Percentiles rank a stretch among this genome's conserved stretches.
These are phyloP conservation scores for Holothuria leucospilota DNA, from an alignment of 53 echinoderm and acorn worm species.

Conservation along the genomic window DNA sequence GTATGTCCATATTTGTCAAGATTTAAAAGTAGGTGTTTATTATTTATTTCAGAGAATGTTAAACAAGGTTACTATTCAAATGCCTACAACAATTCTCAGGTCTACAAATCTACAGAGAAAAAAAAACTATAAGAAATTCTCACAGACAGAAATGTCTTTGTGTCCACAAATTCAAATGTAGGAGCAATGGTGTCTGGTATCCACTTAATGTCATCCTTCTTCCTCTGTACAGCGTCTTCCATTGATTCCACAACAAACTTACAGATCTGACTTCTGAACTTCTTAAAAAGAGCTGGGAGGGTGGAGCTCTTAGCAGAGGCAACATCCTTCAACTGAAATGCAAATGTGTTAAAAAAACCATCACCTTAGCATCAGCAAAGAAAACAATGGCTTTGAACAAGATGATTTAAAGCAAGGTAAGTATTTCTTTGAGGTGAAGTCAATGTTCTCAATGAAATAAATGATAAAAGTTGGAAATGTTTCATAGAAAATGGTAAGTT, in stretches of 20 bases:
- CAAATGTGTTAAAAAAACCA: not conserved
- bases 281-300: constrained; percentile 74
- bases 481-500: too few species aligned
- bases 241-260: constrained; percentile 88
- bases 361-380: too few species aligned
- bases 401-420: too few species aligned
- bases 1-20: too few species aligned
- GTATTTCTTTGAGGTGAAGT: too few species aligned
- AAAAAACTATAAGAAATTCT: constrained; percentile 36
- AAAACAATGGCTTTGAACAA: too few species aligned
- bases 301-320: constrained; percentile 72
- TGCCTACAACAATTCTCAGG: too few species aligned
- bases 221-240: constrained; percentile 70
- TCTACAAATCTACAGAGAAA: not conserved
- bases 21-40: too few species aligned
- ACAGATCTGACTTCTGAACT: constrained; percentile 91
- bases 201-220: constrained; percentile 44
- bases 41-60: too few species aligned
- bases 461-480: too few species aligned
- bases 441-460: too few species aligned
- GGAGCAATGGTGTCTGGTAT: constrained; percentile 75
- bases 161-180: constrained; percentile 80
- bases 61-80: too few species aligned
- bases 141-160: constrained; percentile 78
- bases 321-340: constrained; percentile 79